Base-by-base conservation (phyloP, 1,140 invertebrate genomes). In the Hylaeus volcanicus region DNA sequence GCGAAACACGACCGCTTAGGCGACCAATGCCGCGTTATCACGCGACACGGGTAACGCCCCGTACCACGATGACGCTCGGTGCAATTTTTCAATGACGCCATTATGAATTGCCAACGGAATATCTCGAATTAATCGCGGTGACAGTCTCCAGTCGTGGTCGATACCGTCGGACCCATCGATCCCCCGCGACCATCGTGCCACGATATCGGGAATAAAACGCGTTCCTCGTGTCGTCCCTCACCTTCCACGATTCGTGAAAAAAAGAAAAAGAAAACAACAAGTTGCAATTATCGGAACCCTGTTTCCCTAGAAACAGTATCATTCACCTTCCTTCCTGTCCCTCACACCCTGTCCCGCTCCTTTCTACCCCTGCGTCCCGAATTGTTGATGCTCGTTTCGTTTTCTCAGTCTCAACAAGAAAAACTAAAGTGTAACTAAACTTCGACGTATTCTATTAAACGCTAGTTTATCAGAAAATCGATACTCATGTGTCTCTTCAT, bases 371-470 rank as follows among this genome's bases (percentile, higher is more conserved):
- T 61, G 5, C 37, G 87, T 86, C 86, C 84, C 83, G 81, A 89
- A 89, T 78, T 79, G 84, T 68, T 51, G 85, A 89, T 85, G 87
- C 85, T 90, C 88, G 87, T 88, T 88, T 90, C 85, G 79, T 90
- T 91, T 87, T 85, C 84, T 84, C 75, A 90, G 88, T 85, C 76
- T 83, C 81, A 87, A 89, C 79, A 87, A 88, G 53, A 80, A 89
- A 89, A 90, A 86, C 68, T 86, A 85, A 88, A 91, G 86, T 90
- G 88, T 90, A 26, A 92, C 87, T 90, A 88, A 91, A 90, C 90
- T 86, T 90, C 88, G 88, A 92, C 88, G 88, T 92, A 90, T 90
- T 92, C 90, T 91, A 92, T 92, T 92, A 92, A 92, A 92, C 87
- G 89, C 87, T 90, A 92, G 89, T 91, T 92, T 92, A 91, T 92